A percentile compares a stretch with the other conserved stretches of the same genome.
phyloP scores from a whole-genome alignment of 2,888 invertebrate genomes.

The Amphipoea lucens region DNA sequence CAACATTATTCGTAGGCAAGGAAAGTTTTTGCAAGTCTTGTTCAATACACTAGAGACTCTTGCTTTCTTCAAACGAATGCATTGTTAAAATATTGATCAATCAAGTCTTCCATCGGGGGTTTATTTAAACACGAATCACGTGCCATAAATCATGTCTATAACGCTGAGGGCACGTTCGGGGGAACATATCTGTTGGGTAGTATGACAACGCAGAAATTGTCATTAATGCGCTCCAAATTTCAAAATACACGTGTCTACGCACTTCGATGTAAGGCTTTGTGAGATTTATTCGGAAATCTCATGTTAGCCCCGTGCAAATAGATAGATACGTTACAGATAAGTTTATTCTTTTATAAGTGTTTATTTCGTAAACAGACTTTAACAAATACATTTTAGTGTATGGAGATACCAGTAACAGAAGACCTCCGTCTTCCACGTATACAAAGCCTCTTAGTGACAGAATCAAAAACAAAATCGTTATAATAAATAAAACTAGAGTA shows the following conservation, averaged over 20 bases:
- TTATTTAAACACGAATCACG: constrained; percentile 69
- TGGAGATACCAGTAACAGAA: too few relatives aligned
- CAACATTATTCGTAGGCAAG: background rate
- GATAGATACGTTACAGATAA: background rate
- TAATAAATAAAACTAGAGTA: too few relatives aligned
- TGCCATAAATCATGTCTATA: constrained; percentile 72
- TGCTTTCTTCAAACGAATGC: constrained; percentile 9
- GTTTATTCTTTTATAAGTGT: background rate
- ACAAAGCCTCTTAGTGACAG: too few relatives aligned
- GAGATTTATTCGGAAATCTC: constrained; percentile 8
- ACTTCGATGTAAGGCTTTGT: background rate
- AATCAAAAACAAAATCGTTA: too few relatives aligned
- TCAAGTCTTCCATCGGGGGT: constrained; percentile 66
- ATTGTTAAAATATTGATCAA: constrained; percentile 64
- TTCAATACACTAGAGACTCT: background rate
- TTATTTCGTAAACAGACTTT: too few relatives aligned
- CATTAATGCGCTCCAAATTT: constrained; percentile 42
- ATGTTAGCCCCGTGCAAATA: constrained; percentile 2
- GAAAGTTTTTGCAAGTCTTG: constrained; percentile 8
- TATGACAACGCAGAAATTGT: constrained; percentile 71
- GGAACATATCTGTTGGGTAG: constrained; percentile 69
- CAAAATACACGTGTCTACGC: constrained; percentile 26
- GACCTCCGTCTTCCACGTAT: too few relatives aligned
- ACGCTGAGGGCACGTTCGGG: constrained; percentile 69
- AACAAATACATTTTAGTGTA: too few relatives aligned